Evolutionary conservation across 2,113 vertebrate species (phyloP).

Genomic region (Hyperoodon ampullatus): DNA sequence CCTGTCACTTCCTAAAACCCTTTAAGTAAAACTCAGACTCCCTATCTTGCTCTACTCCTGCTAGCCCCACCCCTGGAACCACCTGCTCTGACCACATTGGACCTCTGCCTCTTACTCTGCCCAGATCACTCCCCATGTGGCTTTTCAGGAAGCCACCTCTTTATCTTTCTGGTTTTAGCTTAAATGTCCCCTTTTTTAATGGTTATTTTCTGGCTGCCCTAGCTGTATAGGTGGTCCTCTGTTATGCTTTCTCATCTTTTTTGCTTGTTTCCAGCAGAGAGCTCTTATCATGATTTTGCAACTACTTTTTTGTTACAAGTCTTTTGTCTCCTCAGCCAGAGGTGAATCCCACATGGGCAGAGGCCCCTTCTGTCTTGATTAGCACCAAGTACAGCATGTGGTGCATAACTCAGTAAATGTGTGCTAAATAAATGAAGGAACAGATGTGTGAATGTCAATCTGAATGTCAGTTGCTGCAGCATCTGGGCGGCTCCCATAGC

Average conservation of each 20-base stretch:
- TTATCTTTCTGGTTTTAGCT: neutral
- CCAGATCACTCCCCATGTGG: neutral
- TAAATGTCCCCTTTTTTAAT: neutral
- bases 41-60: neutral
- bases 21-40: neutral
- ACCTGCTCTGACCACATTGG: neutral
- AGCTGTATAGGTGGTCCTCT: neutral
- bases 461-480: neutral
- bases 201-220: neutral
- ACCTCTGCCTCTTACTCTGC: neutral
- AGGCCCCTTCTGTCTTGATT: neutral
- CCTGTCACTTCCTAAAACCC: neutral
- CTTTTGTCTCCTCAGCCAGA: neutral
- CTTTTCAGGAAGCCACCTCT: neutral
- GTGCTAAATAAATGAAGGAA: neutral
- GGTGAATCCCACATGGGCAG: neutral
- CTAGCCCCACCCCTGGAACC: rapidly evolving
- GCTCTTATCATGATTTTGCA: neutral
- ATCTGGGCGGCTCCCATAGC: neutral
- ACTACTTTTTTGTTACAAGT: neutral
- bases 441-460: neutral
- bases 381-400: neutral
- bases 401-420: neutral
- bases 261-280: neutral
- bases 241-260: neutral